These are phyloP conservation scores for Tetranychus urticae DNA, from an alignment of 1,140 invertebrate species.

Conservation along the genomic window DNA sequence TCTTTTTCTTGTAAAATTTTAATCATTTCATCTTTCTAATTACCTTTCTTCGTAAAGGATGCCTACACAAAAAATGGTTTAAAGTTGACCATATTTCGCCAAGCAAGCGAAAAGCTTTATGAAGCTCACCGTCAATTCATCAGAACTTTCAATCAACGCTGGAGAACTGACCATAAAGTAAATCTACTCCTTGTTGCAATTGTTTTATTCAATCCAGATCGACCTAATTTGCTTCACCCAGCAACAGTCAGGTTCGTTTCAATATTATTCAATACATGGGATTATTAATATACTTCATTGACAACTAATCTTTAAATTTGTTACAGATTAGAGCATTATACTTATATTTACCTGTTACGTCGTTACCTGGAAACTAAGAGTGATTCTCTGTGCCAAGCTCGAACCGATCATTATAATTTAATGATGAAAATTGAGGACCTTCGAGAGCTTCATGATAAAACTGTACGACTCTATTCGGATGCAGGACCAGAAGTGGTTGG, in stretches of 20 bases:
- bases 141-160: slow-evolving; percentile 46
- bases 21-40: not conserved
- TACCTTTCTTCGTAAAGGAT: not conserved
- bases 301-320: slow-evolving; percentile 32
- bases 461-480: slow-evolving; percentile 63
- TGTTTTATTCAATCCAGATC: slow-evolving; percentile 55
- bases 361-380: slow-evolving; percentile 55
- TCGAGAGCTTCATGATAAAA: slow-evolving; percentile 54
- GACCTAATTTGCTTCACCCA: slow-evolving; percentile 48
- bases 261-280: slow-evolving; percentile 6
- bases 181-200: slow-evolving; percentile 73
- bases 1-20: not conserved
- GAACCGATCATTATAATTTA: slow-evolving; percentile 54
- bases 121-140: slow-evolving; percentile 56
- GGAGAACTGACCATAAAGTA: slow-evolving; percentile 58
- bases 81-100: slow-evolving; percentile 42
- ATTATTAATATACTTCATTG: slow-evolving; percentile 54
- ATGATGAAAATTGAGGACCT: slow-evolving; percentile 67
- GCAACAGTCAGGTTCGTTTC: slow-evolving; percentile 45
- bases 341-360: slow-evolving; percentile 62
- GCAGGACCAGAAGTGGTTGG: slow-evolving; percentile 69
- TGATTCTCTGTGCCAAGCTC: slow-evolving; percentile 55
- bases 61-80: slow-evolving; percentile 22
- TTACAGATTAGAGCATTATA: slow-evolving; percentile 55
- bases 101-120: slow-evolving; percentile 60